Evolutionary conservation across 2,797 vertebrate species (phyloP).

Genomic region (Borostomias antarcticus): DNA sequence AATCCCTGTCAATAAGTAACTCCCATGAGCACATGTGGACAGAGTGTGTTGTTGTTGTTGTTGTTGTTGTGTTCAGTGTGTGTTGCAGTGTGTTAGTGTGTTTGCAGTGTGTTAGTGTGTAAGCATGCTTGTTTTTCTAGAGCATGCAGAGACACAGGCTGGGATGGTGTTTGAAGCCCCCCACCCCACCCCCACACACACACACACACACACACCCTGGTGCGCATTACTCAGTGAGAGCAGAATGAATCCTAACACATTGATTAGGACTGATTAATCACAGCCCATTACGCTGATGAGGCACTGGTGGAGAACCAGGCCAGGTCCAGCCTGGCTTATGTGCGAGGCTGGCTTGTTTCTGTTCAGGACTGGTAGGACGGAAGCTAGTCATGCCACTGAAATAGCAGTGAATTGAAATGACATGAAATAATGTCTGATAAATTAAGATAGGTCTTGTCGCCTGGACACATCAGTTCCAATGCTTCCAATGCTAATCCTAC

Average conservation of each 20-base stretch:
- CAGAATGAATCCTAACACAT: conserved; percentile 57
- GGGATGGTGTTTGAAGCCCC: neutral
- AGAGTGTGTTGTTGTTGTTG: neutral
- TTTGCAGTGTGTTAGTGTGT: neutral
- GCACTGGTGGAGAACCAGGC: conserved; percentile 33
- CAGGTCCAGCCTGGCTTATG: too few species aligned
- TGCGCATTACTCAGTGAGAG: conserved; percentile 16
- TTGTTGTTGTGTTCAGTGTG: neutral
- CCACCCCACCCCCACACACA: neutral
- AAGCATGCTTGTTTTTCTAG: neutral
- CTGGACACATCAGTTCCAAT: too few species aligned
- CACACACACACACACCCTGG: neutral
- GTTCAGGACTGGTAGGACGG: too few species aligned
- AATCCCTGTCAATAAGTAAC: neutral
- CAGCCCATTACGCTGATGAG: conserved; percentile 60
- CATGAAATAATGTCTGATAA: too few species aligned
- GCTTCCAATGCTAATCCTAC: too few species aligned
- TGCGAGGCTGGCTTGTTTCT: too few species aligned
- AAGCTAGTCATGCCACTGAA: too few species aligned
- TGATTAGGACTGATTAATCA: conserved; percentile 65
- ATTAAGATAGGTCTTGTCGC: too few species aligned
- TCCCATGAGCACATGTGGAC: neutral
- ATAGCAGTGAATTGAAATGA: too few species aligned
- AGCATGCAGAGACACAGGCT: conserved; percentile 20
- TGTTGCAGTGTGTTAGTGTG: neutral